Conservation (phyloP, 2,113 vertebrate species). For the Eclectus roratus region DNA sequence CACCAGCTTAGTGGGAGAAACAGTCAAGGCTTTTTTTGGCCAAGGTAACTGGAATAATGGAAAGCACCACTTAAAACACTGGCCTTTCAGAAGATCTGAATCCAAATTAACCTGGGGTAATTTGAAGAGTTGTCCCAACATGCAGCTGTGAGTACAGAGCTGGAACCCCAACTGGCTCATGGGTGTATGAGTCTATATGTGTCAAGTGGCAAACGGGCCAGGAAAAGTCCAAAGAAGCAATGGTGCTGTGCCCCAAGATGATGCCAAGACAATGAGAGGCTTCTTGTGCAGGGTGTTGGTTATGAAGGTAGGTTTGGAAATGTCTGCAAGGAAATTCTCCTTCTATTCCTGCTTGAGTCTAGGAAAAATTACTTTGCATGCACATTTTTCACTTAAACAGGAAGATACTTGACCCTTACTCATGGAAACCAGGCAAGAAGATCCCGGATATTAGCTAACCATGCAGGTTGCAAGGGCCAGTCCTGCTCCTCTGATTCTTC, state of each 20-base stretch:
- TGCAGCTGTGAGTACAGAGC: not conserved
- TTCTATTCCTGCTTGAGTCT: not conserved
- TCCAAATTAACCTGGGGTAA: rapidly evolving
- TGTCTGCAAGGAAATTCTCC: not conserved
- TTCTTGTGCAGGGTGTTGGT: not conserved
- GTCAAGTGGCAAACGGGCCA: not conserved
- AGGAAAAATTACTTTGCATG: not conserved
- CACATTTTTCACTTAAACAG: not conserved
- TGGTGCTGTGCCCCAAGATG: not conserved
- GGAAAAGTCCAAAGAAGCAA: not conserved
- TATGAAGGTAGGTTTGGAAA: not conserved
- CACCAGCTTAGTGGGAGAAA: not conserved
- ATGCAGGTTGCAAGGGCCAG: not conserved
- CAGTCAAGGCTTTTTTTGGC: too few relatives aligned
- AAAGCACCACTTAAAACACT: not conserved
- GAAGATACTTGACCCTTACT: not conserved
- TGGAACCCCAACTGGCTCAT: not conserved
- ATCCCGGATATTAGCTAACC: not conserved
- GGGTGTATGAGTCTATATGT: not conserved
- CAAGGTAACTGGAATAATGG: not conserved
- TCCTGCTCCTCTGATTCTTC: not conserved
- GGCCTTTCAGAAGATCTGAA: not conserved
- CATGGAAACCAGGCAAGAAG: not conserved
- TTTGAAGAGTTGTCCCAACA: not conserved
- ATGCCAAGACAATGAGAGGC: not conserved